These are phyloP conservation scores for Ciona savignyi DNA, from an alignment of 23 tunicate species.

Conservation along the genomic window DNA sequence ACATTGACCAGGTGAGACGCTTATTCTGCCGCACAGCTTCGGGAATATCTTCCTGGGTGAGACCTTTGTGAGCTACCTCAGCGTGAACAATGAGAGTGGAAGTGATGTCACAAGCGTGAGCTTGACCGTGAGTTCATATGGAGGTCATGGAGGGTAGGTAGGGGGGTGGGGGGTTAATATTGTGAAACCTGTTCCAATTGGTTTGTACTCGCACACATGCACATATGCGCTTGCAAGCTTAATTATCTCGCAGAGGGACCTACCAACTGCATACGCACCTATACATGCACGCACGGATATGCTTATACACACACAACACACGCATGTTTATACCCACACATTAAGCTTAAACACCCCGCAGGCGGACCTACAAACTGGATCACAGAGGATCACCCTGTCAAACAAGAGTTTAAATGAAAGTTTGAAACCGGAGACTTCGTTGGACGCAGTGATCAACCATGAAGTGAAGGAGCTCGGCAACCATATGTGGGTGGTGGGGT, in stretches of 20 bases:
- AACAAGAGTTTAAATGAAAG: conserved; percentile 9
- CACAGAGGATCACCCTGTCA: conserved; percentile 55
- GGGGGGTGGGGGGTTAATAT: no score
- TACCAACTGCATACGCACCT: no score
- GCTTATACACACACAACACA: no score
- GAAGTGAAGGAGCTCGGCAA: conserved; percentile 96
- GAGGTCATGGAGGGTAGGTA: no score
- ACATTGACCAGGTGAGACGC: conserved; percentile 19
- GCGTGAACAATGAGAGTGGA: conserved; percentile 75
- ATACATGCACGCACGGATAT: no score
- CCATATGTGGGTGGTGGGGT: conserved; percentile 65
- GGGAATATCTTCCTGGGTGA: conserved; percentile 93
- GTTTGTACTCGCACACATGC: no score
- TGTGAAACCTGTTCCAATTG: no score
- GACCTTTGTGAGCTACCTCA: conserved; percentile 87
- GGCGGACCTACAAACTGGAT: conserved; percentile 93
- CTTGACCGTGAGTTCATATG: conserved; percentile 35
- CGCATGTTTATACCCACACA: no score
- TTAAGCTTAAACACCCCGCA: no score
- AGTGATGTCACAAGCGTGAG: conserved; percentile 40
- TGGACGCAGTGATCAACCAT: conserved; percentile 78
- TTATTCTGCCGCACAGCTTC: conserved; percentile 80
- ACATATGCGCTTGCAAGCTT: no score
- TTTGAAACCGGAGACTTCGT: conserved; percentile 38
- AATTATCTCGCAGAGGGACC: no score